Evolutionary conservation across 2,113 vertebrate genomes (phyloP).

Genomic region (Archocentrus centrarchus): DNA sequence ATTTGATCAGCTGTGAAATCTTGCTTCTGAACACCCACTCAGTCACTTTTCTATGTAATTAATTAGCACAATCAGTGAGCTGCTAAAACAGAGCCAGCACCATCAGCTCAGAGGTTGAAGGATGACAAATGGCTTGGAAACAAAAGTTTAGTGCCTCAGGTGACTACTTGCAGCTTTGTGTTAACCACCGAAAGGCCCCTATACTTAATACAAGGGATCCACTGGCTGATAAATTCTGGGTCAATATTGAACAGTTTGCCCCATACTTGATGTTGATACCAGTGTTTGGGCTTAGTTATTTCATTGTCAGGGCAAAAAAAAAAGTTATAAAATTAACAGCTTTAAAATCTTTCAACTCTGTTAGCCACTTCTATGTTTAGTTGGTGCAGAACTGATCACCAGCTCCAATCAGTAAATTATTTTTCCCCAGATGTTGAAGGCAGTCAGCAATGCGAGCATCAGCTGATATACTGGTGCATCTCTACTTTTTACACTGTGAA

Average conservation of each 20-base stretch:
- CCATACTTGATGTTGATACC: neutral
- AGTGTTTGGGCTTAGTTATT: neutral
- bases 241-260: neutral
- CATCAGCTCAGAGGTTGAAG: slow-evolving; percentile 24
- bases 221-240: neutral
- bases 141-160: neutral
- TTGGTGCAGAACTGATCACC: neutral
- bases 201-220: neutral
- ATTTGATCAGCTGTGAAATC: slow-evolving; percentile 38
- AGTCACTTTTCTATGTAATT: slow-evolving; percentile 46
- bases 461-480: neutral
- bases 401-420: neutral
- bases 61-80: slow-evolving; percentile 36
- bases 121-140: neutral
- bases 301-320: neutral
- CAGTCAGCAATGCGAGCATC: neutral
- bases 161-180: neutral
- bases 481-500: neutral
- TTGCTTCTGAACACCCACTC: slow-evolving; percentile 33
- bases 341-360: neutral
- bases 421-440: neutral
- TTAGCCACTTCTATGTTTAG: neutral
- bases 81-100: slow-evolving; percentile 22
- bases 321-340: neutral
- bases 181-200: neutral